Percentiles rank a stretch among this genome's conserved stretches.
Evolutionary conservation across 1,140 invertebrate species (phyloP).

Genomic region (Radopholus similis): DNA sequence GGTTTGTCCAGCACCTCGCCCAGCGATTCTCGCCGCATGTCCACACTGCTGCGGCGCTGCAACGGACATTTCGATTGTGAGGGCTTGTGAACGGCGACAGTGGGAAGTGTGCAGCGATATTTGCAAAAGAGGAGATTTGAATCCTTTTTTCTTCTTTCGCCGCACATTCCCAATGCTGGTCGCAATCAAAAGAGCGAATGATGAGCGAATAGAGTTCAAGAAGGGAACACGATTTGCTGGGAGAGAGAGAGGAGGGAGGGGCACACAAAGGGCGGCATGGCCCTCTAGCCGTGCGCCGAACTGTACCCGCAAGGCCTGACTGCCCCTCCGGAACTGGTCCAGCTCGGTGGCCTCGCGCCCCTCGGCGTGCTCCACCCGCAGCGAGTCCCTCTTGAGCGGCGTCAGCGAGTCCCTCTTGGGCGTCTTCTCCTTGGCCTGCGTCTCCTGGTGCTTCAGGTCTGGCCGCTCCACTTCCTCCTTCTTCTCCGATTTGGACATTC

Average conservation of each 20-base stretch:
- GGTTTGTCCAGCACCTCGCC: constrained; percentile 57
- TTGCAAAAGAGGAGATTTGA: too few species aligned
- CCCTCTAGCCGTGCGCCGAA: not conserved
- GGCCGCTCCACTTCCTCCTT: constrained; percentile 16
- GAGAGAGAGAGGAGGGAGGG: constrained; percentile 3
- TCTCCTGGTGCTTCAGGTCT: constrained; percentile 1
- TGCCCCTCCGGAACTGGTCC: constrained; percentile 18
- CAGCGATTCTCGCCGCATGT: constrained; percentile 58
- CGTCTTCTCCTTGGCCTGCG: not conserved
- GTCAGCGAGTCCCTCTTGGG: not conserved
- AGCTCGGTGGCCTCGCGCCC: constrained; percentile 22
- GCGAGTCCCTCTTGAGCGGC: constrained; percentile 10
- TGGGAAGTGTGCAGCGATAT: too few species aligned
- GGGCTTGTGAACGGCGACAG: too few species aligned
- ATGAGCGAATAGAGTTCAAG: too few species aligned
- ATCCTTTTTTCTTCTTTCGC: too few species aligned
- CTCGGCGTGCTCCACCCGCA: constrained; percentile 1
- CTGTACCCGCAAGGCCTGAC: constrained; percentile 15
- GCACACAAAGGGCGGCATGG: not conserved
- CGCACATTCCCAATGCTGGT: too few species aligned
- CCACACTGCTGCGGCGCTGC: constrained; percentile 56
- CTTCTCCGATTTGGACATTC: constrained; percentile 21
- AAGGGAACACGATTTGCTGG: not conserved
- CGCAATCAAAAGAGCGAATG: too few species aligned
- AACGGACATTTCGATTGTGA: too few species aligned